Evolutionary conservation across 2,797 vertebrate species (phyloP), one percentile per base, ranked within the genome.

Genomic region (Enteromius paludinosus): DNA sequence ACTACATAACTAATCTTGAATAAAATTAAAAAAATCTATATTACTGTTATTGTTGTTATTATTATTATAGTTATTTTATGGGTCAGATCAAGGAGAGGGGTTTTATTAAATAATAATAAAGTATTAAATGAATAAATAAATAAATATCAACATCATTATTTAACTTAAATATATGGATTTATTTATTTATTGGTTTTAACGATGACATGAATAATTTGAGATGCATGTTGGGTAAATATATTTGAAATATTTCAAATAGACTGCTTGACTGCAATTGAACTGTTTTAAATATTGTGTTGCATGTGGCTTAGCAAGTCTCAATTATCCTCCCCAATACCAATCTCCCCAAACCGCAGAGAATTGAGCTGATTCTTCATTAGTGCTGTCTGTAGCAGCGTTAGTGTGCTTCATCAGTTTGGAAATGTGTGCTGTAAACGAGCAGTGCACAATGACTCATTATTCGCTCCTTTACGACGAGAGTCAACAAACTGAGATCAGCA

Each of bases 261-360:
- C 8, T 14, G 3, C 45, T 69, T 28, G 23, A 43, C 65, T 68
- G 33, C 41, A 66, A 30, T 66, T 54, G 33, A 45, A 47, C 23
- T 4, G 25, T 33, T 77, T 79, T 69, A 69, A 54, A 56, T 56
- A 28, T 18, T 41, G 33, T n/a, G 35, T n/a, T 56, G 35, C 35
- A 59, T 69, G 65, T 79, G 65, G 49, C 52, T 70, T 79, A 15
- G 35, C 64, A 79, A 69, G n/a, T 70, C 28, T 70, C 17, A 69
- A 30, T n/a, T 30, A 30, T 38, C 78, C 43, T 56, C 17, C 10
- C 17, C 23, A 59, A 43, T 28, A 52, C n/a, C 5, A 0, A 1
- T 28, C 54, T 61, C 35, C 43, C 56, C 56, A 28, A 59, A 62
- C 54, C 15, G 0, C 75, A 49, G 12, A 47, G 17, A 35, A 49